These are phyloP conservation scores for Ammospiza maritima DNA, from an alignment of 2,797 vertebrate genomes.

Conservation along the genomic window DNA sequence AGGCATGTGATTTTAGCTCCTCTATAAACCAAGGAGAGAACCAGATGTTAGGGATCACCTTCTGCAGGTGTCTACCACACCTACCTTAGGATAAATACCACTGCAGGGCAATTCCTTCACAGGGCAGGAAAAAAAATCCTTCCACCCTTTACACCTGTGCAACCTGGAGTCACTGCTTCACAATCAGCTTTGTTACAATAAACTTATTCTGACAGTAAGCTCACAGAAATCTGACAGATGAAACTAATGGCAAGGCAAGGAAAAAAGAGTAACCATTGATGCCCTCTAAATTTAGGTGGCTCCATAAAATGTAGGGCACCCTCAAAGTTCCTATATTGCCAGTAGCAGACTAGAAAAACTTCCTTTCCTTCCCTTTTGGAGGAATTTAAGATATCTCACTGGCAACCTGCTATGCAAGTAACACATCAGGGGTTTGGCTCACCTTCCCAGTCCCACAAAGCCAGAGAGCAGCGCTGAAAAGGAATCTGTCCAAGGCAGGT, in stretches of 20 bases:
- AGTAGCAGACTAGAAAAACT: not conserved
- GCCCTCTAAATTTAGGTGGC: not conserved
- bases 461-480: not conserved
- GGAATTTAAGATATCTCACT: not conserved
- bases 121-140: not conserved
- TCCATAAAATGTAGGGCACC: not conserved
- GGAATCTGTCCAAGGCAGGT: not conserved
- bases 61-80: slow-evolving; percentile 18
- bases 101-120: not conserved
- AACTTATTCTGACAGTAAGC: not conserved
- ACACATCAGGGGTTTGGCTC: not conserved
- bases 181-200: not conserved
- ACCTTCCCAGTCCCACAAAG: not conserved
- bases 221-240: not conserved
- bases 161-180: not conserved
- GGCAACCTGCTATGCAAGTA: not conserved
- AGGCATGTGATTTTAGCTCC: not conserved
- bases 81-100: not conserved
- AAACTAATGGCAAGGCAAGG: not conserved
- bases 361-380: not conserved
- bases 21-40: slow-evolving; percentile 10
- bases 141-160: not conserved
- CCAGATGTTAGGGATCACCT: slow-evolving; percentile 7
- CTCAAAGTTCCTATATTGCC: not conserved
- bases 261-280: not conserved